Percentiles rank a stretch among this genome's conserved stretches.
These are phyloP conservation scores for Calycopis cecrops DNA, from an alignment of 1,140 invertebrate species.

Conservation along the genomic window DNA sequence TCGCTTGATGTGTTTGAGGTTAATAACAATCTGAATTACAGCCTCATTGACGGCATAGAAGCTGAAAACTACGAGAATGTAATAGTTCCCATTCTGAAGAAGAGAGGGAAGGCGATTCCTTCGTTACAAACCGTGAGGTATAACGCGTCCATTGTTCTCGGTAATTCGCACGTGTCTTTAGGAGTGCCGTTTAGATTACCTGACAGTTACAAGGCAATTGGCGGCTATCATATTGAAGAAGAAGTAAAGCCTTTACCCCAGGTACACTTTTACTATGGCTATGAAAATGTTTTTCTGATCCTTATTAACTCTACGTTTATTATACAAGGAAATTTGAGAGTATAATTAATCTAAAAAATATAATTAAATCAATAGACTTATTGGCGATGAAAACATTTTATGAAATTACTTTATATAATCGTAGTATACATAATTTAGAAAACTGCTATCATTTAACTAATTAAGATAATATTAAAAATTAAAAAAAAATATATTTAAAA, in stretches of 20 bases:
- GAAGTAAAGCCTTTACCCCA: conserved; percentile 22
- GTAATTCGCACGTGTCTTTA: conserved; percentile 28
- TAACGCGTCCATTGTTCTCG: conserved; percentile 25
- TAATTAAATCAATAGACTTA: too few species aligned
- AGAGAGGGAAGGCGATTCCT: conserved; percentile 12
- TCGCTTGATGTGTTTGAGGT: background rate
- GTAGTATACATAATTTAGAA: too few species aligned
- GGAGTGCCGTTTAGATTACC: conserved; percentile 19
- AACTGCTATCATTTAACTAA: too few species aligned
- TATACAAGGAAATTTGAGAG: too few species aligned
- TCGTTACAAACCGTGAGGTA: conserved; percentile 19
- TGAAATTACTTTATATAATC: too few species aligned
- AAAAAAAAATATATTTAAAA: too few species aligned
- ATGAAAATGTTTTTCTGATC: background rate
- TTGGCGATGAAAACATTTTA: too few species aligned
- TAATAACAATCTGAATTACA: conserved; percentile 6
- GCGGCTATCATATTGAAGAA: conserved; percentile 26
- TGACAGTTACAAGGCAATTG: conserved; percentile 25
- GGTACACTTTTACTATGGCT: conserved; percentile 13
- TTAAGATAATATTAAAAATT: too few species aligned
- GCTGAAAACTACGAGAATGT: conserved; percentile 18
- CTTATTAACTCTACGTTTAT: background rate
- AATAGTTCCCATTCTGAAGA: conserved; percentile 19
- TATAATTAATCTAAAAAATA: too few species aligned
- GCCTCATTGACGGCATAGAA: conserved; percentile 16